Percentiles rank a stretch among this genome's conserved stretches.
Conservation (phyloP, 2,113 vertebrate genomes). For the Notarius lentiginosus region DNA sequence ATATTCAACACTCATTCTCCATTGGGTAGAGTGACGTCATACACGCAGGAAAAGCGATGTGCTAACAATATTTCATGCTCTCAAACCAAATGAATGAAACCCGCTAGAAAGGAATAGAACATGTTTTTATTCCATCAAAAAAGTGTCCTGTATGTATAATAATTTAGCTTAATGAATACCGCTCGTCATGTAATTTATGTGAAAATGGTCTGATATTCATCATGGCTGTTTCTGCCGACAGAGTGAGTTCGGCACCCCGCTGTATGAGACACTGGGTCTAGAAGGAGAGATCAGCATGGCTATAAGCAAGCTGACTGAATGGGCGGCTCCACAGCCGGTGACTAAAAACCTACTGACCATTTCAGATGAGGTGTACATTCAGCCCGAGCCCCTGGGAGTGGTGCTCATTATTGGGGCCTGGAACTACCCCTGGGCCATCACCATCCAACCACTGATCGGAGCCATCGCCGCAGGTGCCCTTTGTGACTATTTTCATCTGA, state of each 20-base stretch:
- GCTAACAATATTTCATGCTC: too few species aligned
- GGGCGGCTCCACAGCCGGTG: conserved; percentile 76
- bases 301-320: conserved; percentile 76
- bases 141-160: too few species aligned
- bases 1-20: too few species aligned
- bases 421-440: conserved; percentile 89
- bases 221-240: conserved; percentile 39
- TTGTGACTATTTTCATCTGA: neutral
- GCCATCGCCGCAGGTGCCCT: conserved; percentile 87
- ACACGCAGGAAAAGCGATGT: too few species aligned
- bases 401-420: conserved; percentile 89
- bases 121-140: too few species aligned
- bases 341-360: conserved; percentile 77
- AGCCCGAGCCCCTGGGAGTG: conserved; percentile 83
- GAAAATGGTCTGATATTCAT: neutral
- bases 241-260: conserved; percentile 67
- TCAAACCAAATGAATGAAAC: too few species aligned
- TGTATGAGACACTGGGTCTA: conserved; percentile 76
- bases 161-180: neutral
- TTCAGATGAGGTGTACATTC: conserved; percentile 78
- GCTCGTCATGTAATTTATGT: neutral
- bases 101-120: too few species aligned
- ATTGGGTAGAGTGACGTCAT: too few species aligned
- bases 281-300: conserved; percentile 73
- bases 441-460: conserved; percentile 83